Base-by-base conservation (phyloP, 2,888 invertebrate species). In the Formica aserva region DNA sequence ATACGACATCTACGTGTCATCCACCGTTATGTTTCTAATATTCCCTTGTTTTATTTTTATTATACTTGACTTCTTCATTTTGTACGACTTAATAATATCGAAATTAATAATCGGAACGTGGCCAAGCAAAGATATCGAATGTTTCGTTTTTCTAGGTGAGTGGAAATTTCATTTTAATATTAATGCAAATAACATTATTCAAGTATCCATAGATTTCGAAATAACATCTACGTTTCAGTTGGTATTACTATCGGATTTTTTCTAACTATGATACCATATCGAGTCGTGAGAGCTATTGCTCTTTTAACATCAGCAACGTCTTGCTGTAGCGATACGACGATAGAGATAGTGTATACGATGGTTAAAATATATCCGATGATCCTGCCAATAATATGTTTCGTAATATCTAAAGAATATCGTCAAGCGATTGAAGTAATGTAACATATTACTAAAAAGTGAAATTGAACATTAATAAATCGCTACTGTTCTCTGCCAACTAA, bases 261-360 rank as follows among this genome's bases (percentile, higher is more conserved):
- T 66, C 8, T 90, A 38, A 92, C 92, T 29, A 91, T 93, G 90
- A 85, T 88, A 22, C 93, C 94, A 9, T 91, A 92, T 78, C 89
- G 92, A 84, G 22, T 93, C n/a, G 89, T 86, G 11, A 87, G 90
- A 72, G 89, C 91, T 38, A 69, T 92, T n/a, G 86, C 85, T 81
- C 88, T 92, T 86, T 85, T 89, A 26, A 81, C 84, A 45, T 45
- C 45, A 0, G 8, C 57, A 57, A 26, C 86, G 38, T 84, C 85
- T 3, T 93, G 92, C 74, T 92, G 92, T 77, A 86, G 88, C 26
- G 74, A 89, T n/a, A 62, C 75, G 11, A 84, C 69, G 22, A 86
- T 92, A 66, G 89, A 91, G 82, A 13, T 89, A 8, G 90, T 89
- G 74, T 92, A 90, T 81, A 86, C 91, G 35, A 85, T 93, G 63